Conservation (phyloP, 2,797 vertebrate genomes). For the Cottoperca gobio region DNA sequence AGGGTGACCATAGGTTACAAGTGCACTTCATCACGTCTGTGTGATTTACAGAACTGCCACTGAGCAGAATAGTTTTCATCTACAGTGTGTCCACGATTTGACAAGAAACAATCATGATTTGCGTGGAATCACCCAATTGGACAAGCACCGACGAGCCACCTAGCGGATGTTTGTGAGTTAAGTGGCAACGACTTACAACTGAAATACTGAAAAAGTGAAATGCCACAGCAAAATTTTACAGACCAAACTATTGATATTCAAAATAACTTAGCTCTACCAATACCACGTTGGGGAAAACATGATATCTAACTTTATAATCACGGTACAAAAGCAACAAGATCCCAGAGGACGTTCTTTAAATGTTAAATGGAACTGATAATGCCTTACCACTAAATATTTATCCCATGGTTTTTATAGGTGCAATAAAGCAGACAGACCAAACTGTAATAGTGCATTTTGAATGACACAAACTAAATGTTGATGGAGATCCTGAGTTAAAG, state of each 20-base stretch:
- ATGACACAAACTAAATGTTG: background rate
- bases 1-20: background rate
- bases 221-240: background rate
- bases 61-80: background rate
- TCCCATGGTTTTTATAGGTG: background rate
- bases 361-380: background rate
- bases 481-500: background rate
- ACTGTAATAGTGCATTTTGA: background rate
- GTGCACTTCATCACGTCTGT: background rate
- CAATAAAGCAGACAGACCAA: background rate
- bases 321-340: background rate
- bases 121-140: background rate
- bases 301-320: background rate
- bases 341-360: background rate
- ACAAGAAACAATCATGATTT: conserved; percentile 1
- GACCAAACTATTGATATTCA: background rate
- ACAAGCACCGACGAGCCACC: background rate
- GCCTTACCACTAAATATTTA: background rate
- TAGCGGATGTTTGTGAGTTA: background rate
- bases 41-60: background rate
- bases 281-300: background rate
- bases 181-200: background rate
- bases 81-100: background rate
- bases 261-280: background rate
- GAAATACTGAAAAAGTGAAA: background rate